Evolutionary conservation across 2,888 invertebrate genomes (phyloP), one percentile per base, ranked within the genome.

Genomic region (Morpho achilles): DNA sequence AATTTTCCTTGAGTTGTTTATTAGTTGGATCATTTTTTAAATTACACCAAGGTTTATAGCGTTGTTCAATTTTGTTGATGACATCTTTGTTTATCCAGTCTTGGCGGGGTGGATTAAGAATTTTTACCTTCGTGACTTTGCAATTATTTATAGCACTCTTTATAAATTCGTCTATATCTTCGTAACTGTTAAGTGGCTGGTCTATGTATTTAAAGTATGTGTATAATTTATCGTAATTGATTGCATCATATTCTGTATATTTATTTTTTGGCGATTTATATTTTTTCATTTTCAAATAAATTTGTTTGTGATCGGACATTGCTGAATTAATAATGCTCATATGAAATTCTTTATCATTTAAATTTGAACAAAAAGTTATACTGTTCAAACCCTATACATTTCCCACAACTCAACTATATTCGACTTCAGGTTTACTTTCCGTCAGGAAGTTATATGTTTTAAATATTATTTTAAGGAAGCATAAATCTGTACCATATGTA

Each of bases 81-180:
- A 55, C 48, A 23, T 47, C 39, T 55, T 48, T 47, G 32, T 23
- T 48, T 42, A 55, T 55, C 55, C 55, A 55, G 7, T 55, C 48
- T 43, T 55, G 32, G 8, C 41, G 41, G n/a, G 55, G 55, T 42
- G 40, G 8, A 23, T 55, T 55, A 5, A 55, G 22, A 16, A 48
- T 42, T 55, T 55, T 41, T 7, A 7, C 16, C 44, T 53, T 53
- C 8, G 7, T 53, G 16, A 44, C 42, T 44, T 50, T 50, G 50
- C 48, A 50, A 9, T 44, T 39, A 8, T 44, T 50, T 23, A 50
- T 56, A 23, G 7, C 9, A 8, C 42, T n/a, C 40, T 23, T 22
- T 23, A 56, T 8, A 8, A 10, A 23, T 22, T 39, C 44, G 32
- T 56, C 50, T 23, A 56, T 16, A 44, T 44, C 10, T 32, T 50